Evolutionary conservation across 2,888 invertebrate genomes (phyloP).

Genomic region (Scaptomyza polygonia): DNA sequence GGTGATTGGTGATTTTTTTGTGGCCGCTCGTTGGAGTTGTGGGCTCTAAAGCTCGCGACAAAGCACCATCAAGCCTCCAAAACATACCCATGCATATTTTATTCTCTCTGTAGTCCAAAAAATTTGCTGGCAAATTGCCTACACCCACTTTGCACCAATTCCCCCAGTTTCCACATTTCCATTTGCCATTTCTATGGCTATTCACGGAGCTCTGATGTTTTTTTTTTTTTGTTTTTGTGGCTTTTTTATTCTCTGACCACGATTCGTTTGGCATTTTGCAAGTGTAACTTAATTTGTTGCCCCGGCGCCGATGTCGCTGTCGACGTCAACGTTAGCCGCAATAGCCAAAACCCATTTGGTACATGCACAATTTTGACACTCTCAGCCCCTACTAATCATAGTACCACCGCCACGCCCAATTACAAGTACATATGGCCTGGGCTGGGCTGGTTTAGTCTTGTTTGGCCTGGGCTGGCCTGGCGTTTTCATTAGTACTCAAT

Average conservation of each 20-base stretch:
- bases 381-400: conserved; percentile 16
- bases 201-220: conserved; percentile 1
- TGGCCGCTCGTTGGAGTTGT: not conserved
- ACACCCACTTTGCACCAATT: conserved; percentile 10
- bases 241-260: conserved; percentile 30
- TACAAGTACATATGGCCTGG: conserved; percentile 61
- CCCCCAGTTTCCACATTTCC: conserved; percentile 14
- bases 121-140: conserved; percentile 45
- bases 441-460: not conserved
- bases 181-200: conserved; percentile 23
- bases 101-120: conserved; percentile 44
- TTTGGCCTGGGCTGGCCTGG: conserved; percentile 22
- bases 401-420: conserved; percentile 39
- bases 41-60: conserved; percentile 22
- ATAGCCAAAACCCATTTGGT: conserved; percentile 68
- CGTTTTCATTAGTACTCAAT: conserved; percentile 79
- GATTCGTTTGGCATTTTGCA: conserved; percentile 68
- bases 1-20: conserved; percentile 1
- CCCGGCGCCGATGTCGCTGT: conserved; percentile 6
- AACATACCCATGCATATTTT: conserved; percentile 76
- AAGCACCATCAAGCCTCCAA: conserved; percentile 43
- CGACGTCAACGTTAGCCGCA: conserved; percentile 18
- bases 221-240: conserved; percentile 3
- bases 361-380: conserved; percentile 77
- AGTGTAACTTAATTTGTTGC: conserved; percentile 74